Evolutionary conservation across 2,888 invertebrate species (phyloP), one percentile per base, ranked within the genome.

Genomic region (Ryuthela nishihirai): DNA sequence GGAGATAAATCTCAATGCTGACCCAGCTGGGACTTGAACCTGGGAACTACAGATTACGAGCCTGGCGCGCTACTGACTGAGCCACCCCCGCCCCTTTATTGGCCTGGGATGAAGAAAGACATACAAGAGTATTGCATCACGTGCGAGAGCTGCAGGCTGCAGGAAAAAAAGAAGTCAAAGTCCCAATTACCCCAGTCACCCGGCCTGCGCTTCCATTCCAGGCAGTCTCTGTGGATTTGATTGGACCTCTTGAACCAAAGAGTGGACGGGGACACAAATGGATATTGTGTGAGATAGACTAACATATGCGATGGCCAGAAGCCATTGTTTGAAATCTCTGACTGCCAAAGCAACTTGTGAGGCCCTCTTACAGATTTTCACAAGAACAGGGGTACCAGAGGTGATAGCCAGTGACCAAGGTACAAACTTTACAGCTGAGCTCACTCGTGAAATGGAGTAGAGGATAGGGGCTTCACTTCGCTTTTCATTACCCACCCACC

Each of bases 291-390:
- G 9, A 34, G 34, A 23, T 45, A 1, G 32, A 38, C 34, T 25
- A 38, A 12, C 38, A 46, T 15, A 44, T 21, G 6, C 18, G 44
- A 34, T 46, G 46, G 46, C 12, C 25, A 3, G 46, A 46, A n/a
- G 46, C 46, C 3, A 12, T 38, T 2, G 24, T 2, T 20, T 48
- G n/a, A 48, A 7, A 3, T 15, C 17, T 20, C 29, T 40, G 3
- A 44, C n/a, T 41, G 49, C 24, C 10, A 49, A 49, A 29, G 41
- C 23, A 21, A 41, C 49, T 5, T 41, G 24, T 9, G 41, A 49
- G 10, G 34, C 41, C n/a, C 21, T 40, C 12, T n/a, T 40, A 39
- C 18, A n/a, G 2, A 49, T 49, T 18, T 49, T 41, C 18, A 7
- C 25, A 1, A 23, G 24, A 4, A 41, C 35, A 10, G 49, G 41